These are phyloP conservation scores for Pemphredon lugubris DNA, from an alignment of 2,888 invertebrate species.

Conservation along the genomic window DNA sequence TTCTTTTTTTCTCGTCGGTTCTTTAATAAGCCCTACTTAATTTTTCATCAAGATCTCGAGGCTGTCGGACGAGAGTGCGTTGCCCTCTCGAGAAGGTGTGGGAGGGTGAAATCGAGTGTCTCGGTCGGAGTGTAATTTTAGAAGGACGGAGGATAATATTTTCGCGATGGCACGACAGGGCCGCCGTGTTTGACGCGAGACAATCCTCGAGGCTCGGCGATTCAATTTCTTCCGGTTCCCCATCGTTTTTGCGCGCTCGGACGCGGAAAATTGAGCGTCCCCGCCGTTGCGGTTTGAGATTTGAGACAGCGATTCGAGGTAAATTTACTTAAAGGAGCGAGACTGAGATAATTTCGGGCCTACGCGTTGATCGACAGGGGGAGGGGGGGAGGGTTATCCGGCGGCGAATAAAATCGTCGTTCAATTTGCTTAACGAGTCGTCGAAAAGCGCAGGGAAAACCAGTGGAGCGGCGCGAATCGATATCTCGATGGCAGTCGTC, in stretches of 20 bases:
- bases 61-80: background rate
- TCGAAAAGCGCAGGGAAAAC: background rate
- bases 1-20: background rate
- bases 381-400: too few species aligned
- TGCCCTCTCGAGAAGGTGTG: slow-evolving; percentile 14
- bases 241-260: too few species aligned
- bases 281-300: too few species aligned
- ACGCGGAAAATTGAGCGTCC: too few species aligned
- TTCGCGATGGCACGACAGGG: background rate
- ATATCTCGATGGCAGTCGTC: slow-evolving; percentile 16
- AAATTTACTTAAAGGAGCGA: too few species aligned
- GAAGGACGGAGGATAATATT: background rate
- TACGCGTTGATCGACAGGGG: too few species aligned
- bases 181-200: background rate
- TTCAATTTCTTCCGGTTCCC: too few species aligned
- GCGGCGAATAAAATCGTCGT: too few species aligned
- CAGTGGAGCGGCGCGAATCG: slow-evolving; percentile 9
- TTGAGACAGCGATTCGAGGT: too few species aligned
- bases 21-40: slow-evolving; percentile 41
- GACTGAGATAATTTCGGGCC: too few species aligned
- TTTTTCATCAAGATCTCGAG: slow-evolving; percentile 44
- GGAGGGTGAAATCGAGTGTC: slow-evolving; percentile 4
- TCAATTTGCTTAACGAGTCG: background rate
- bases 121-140: background rate
- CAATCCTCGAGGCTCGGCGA: background rate